Evolutionary conservation across 92 coral and sea anemone species (phyloP).

Genomic region (Pocillopora grandis): DNA sequence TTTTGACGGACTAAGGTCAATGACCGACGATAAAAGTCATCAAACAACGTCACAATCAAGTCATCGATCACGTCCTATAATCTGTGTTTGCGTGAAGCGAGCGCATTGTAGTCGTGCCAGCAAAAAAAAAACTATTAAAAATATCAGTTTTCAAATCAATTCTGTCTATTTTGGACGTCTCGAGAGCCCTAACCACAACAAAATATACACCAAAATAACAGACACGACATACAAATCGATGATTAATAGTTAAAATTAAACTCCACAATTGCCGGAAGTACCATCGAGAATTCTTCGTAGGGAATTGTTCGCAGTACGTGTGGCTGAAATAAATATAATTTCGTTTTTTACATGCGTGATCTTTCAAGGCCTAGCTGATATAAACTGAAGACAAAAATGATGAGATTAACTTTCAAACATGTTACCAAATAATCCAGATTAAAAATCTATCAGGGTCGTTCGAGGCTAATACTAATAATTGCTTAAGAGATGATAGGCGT

Average conservation of each 20-base stretch:
- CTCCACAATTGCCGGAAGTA: conserved; percentile 23
- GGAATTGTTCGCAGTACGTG: neutral
- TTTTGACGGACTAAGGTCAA: no score
- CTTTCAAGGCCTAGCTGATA: no score
- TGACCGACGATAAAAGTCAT: no score
- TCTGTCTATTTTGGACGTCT: neutral
- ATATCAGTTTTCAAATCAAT: neutral
- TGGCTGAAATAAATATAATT: no score
- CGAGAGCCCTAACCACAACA: conserved; percentile 6
- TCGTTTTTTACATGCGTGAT: no score
- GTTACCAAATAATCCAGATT: neutral
- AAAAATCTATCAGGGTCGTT: neutral
- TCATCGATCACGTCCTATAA: no score
- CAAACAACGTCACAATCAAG: no score
- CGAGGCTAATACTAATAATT: neutral
- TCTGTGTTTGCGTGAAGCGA: no score
- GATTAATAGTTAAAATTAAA: neutral
- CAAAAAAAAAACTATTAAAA: neutral
- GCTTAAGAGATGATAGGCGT: neutral
- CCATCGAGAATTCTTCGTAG: neutral
- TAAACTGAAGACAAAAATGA: neutral
- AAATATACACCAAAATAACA: neutral
- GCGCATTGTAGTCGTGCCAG: neutral
- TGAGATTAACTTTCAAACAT: neutral
- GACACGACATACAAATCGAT: neutral